phyloP scores from a whole-genome alignment of 1,140 invertebrate genomes.

The Bombus terrestris region DNA sequence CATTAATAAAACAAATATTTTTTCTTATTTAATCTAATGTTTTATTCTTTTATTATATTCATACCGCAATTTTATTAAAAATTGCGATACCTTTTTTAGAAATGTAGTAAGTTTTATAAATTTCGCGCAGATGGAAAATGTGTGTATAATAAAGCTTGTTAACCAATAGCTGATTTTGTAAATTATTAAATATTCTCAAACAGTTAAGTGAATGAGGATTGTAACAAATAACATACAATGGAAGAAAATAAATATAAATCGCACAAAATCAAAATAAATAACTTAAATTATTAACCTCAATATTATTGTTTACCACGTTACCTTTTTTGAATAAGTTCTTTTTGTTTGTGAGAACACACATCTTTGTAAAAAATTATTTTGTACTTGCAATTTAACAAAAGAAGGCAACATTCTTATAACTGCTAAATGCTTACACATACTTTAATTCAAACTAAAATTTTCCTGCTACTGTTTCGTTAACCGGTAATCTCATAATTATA shows the following conservation, averaged over 20 bases:
- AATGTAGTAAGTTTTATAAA: background rate
- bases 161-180: background rate
- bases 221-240: background rate
- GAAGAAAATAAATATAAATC: background rate
- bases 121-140: background rate
- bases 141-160: background rate
- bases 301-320: background rate
- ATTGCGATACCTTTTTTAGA: background rate
- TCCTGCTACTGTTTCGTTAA: background rate
- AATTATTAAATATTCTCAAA: background rate
- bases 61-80: background rate
- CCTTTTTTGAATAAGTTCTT: constrained; percentile 10
- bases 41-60: too few species aligned
- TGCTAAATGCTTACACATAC: background rate
- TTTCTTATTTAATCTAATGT: background rate
- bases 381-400: background rate
- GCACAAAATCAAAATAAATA: background rate
- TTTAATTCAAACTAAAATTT: background rate
- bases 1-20: background rate
- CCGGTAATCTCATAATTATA: background rate
- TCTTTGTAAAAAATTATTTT: background rate
- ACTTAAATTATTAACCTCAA: constrained; percentile 3
- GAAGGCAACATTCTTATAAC: background rate
- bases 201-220: background rate
- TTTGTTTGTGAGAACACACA: background rate